These are phyloP conservation scores for Notarius quadriscutis DNA, from an alignment of 2,113 vertebrate species.

Conservation along the genomic window DNA sequence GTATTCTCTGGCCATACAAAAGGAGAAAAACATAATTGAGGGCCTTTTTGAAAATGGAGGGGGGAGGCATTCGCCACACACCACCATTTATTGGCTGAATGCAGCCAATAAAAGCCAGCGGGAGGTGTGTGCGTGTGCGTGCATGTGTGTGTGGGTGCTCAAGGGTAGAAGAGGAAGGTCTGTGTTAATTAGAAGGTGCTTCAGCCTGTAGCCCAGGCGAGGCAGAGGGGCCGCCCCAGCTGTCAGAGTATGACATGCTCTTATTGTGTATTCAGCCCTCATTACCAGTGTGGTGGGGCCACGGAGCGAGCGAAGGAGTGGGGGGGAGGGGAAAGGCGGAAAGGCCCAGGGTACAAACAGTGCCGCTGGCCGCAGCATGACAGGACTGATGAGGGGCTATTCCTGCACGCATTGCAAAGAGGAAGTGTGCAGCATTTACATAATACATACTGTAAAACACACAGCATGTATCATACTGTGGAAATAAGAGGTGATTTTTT, in stretches of 20 bases:
- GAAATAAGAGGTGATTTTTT: not conserved
- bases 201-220: conserved; percentile 73
- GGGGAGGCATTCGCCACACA: conserved; percentile 28
- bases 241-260: conserved; percentile 78
- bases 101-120: conserved; percentile 49
- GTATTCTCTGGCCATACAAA: conserved; percentile 52
- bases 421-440: conserved; percentile 47
- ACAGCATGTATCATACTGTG: not conserved
- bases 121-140: conserved; percentile 41
- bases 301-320: conserved; percentile 26
- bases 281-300: conserved; percentile 68
- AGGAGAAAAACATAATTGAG: conserved; percentile 56
- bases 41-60: conserved; percentile 32
- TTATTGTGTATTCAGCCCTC: conserved; percentile 80
- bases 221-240: conserved; percentile 75
- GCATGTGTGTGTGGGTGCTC: conserved; percentile 29
- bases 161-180: conserved; percentile 69
- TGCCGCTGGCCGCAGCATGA: conserved; percentile 72
- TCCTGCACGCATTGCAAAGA: conserved; percentile 57
- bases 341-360: conserved; percentile 72
- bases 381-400: conserved; percentile 76
- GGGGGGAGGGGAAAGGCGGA: conserved; percentile 47
- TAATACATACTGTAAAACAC: conserved; percentile 25
- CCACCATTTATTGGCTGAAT: conserved; percentile 55
- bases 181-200: conserved; percentile 82